phyloP scores from a whole-genome alignment of 2,113 vertebrate species.

The Dasyprocta punctata region DNA sequence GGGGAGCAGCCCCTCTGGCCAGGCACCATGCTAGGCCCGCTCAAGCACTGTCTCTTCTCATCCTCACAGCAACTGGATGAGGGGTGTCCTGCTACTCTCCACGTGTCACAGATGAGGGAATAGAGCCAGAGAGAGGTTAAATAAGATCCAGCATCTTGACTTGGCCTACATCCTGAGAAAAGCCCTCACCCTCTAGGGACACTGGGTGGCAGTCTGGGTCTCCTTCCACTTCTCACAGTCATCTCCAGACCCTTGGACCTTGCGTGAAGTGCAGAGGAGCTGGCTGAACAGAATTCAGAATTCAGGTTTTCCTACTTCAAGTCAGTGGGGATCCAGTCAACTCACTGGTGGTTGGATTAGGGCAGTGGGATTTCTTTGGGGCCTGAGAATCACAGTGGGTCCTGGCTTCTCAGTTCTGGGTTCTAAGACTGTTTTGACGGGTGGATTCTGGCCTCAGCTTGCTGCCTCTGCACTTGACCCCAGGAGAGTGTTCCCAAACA shows the following conservation, averaged over 20 bases:
- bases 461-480: neutral
- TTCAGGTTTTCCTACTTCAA: neutral
- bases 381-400: neutral
- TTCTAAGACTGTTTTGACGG: neutral
- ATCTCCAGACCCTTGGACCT: neutral
- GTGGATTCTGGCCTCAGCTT: neutral
- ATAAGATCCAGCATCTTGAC: neutral
- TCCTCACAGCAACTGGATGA: neutral
- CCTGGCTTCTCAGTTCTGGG: neutral
- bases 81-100: neutral
- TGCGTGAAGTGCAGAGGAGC: neutral
- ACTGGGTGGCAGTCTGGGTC: neutral
- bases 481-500: neutral
- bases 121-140: neutral
- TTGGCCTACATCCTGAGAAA: neutral
- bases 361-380: neutral
- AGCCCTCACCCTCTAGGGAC: neutral
- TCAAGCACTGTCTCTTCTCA: neutral
- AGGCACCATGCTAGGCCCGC: neutral
- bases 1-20: neutral
- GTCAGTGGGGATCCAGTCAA: rapidly evolving
- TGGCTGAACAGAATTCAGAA: neutral
- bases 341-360: neutral
- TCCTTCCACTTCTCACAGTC: neutral
- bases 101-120: neutral